Base-by-base conservation (phyloP, 2,113 vertebrate species). In the Cairina moschata region DNA sequence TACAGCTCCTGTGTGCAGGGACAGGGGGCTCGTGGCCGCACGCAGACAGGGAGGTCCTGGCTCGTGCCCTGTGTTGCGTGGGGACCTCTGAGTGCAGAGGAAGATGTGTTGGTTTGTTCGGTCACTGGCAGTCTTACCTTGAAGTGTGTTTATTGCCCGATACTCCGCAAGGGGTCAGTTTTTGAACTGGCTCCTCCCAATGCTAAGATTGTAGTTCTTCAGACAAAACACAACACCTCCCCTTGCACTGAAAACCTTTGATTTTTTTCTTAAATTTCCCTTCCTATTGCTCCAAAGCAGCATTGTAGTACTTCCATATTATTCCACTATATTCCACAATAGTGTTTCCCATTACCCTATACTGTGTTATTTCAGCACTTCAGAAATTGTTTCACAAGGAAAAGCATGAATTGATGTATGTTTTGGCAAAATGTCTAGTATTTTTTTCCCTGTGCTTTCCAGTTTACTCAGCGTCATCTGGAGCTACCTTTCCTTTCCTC, bases 1-100 rank as follows among this genome's bases (percentile, higher is more conserved):
- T 52, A 34, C 17, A 13, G 23, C 25, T 93, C 17, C 22, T 0
- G 0, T 17, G 5, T 31, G 29, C 71, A 0, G 0, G 4, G n/a
- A 21, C 36, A 28, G 68, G 15, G 60, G 18, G 17, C 54, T n/a
- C 0, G 1, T 3, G 0, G 9, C 66, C n/a, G 8, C 36, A 22
- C 9, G 0, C 44, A 50, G 79, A 32, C 40, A 36, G 63, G 13
- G 34, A 52, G 44, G 8, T 48, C 46, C 52, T 50, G 60, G 31
- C 56, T 74, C 0, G 0, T 63, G 31, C 36, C 31, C 40, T 67
- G 36, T 3, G 0, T 42, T 46, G n/a, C 1, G 2, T 56, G 69
- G 17, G 1, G 40, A 4, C 69, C 34, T 77, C 48, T 10, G 44
- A 69, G 21, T 21, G 17, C 8, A 16, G 40, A 63, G 50, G 20